Base-by-base conservation (phyloP, 2,888 invertebrate genomes). In the Phasia obesa region DNA sequence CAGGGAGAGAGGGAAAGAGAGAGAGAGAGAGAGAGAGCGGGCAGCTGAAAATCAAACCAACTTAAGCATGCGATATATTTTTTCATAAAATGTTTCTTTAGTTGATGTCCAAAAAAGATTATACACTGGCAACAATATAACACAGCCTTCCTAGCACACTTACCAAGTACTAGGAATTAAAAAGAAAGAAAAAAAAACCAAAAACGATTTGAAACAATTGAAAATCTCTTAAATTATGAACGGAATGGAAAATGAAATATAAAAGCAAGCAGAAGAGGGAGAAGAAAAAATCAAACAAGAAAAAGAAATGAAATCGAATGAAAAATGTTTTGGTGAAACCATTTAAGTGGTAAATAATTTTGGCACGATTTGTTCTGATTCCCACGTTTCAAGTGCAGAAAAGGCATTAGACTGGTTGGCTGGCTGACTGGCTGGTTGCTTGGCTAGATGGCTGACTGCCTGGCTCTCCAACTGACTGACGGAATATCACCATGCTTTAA, bases 291-390 rank as follows among this genome's bases (percentile, higher is more conserved):
- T 15, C 38, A 47, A 13, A 64, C 51, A 59, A 38, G 47, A 49
- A 64, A 27, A 76, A 83, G 83, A 85, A 86, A 85, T 85, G 86
- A 64, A 27, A 76, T 79, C 79, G 85, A 86, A 85, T 85, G 86
- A 86, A 86, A 87, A 85, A 85, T 86, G 84, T 85, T 80, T 80
- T 85, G 85, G 81, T 85, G 85, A 84, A 86, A 86, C 83, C 85
- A 86, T 87, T 87, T 85, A 84, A 86, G 86, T 86, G 87, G 86
- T 87, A 86, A 87, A 87, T 86, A 87, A 86, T 86, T 87, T 86
- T 86, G 86, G 85, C 87, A 87, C 87, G 87, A 87, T 86, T 87
- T 86, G 87, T 86, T 87, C 87, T 86, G 86, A 87, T 87, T 87
- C 87, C 86, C 87, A 87, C 87, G 87, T 85, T 87, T 86, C 87